These are phyloP conservation scores for Ctenopoma multispine DNA, from an alignment of 2,797 vertebrate genomes.

Conservation along the genomic window DNA sequence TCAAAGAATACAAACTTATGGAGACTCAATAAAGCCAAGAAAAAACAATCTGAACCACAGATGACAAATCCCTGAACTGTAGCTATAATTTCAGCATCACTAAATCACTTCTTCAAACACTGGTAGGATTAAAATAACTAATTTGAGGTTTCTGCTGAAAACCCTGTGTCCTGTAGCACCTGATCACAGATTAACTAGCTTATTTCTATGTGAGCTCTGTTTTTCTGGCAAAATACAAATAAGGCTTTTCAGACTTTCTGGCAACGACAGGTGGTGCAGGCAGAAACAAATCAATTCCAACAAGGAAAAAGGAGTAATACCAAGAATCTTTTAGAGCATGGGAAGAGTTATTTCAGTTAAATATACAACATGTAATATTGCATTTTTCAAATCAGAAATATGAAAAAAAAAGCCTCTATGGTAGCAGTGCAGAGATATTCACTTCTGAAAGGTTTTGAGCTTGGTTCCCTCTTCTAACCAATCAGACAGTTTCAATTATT, in stretches of 20 bases:
- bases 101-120: background rate
- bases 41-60: background rate
- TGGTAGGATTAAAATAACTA: background rate
- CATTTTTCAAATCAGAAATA: no score
- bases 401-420: no score
- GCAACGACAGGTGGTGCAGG: slow-evolving; percentile 28
- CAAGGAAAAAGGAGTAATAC: background rate
- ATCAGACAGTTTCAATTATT: no score
- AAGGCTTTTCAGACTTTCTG: slow-evolving; percentile 23
- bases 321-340: background rate
- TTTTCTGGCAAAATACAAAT: slow-evolving; percentile 31
- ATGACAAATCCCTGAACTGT: background rate
- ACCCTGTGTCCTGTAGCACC: slow-evolving; percentile 19
- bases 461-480: no score
- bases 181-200: slow-evolving; percentile 26
- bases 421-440: no score
- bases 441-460: no score
- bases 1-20: background rate
- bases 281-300: slow-evolving; percentile 31
- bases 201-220: slow-evolving; percentile 3
- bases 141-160: background rate
- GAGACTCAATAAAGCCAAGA: slow-evolving; percentile 5
- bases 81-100: background rate
- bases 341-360: background rate
- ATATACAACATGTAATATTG: no score